Conservation (phyloP, 2,797 vertebrate species). For the Molossus alvarezi region DNA sequence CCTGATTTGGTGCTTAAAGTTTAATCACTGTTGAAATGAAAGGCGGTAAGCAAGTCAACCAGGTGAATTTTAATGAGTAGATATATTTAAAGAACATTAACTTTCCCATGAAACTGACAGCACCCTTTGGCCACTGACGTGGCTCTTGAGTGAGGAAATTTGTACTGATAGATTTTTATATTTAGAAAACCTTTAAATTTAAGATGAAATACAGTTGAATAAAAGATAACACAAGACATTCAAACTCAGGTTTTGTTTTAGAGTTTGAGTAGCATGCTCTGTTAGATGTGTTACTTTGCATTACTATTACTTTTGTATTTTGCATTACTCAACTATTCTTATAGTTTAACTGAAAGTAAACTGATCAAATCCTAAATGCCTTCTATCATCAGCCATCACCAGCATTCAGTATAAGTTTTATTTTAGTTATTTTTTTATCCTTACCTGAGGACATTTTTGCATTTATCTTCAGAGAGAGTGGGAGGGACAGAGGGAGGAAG, state of each 20-base stretch:
- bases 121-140: not conserved
- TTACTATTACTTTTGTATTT: not conserved
- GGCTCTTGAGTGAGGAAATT: slow-evolving; percentile 33
- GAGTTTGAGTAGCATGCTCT: not conserved
- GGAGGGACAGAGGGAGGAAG: no score
- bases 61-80: slow-evolving; percentile 55
- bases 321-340: not conserved
- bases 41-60: not conserved
- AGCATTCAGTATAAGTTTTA: slow-evolving; percentile 8
- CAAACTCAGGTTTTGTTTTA: not conserved
- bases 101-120: slow-evolving; percentile 51
- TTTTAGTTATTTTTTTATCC: no score
- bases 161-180: not conserved
- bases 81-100: slow-evolving; percentile 54
- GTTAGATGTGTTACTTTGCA: not conserved
- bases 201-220: slow-evolving; percentile 46
- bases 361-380: slow-evolving; percentile 20
- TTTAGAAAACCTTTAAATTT: slow-evolving; percentile 54
- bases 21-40: slow-evolving; percentile 69
- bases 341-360: slow-evolving; percentile 65
- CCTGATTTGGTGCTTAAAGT: slow-evolving; percentile 24
- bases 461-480: no score
- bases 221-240: slow-evolving; percentile 67
- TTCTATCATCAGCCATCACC: slow-evolving; percentile 29
- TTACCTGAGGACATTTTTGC: no score